Evolutionary conservation across 1,140 invertebrate genomes (phyloP), one percentile per base, ranked within the genome.

Genomic region (Pseudomyrmex cubaensis): DNA sequence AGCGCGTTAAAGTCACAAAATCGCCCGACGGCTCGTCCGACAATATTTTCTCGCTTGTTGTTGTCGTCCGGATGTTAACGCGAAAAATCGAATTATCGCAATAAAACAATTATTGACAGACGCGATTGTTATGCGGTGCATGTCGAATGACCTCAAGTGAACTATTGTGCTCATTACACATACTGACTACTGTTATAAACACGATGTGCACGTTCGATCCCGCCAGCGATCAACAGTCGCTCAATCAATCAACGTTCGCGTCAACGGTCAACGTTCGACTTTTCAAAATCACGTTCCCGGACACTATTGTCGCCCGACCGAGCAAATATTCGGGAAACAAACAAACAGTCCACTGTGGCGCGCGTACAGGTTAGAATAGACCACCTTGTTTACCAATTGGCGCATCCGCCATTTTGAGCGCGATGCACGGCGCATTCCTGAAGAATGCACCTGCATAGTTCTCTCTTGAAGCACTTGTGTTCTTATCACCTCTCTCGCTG

Each of bases 371-470:
- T 94, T 93, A 94, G 89, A 92, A 63, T 78, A 78, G 89, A 89
- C 87, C 88, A 90, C 88, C 90, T 93, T 93, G 92, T 94, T 94
- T 93, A 93, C 92, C 87, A 90, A 89, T 87, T 35, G 35, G 35
- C 78, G 78, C 86, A 87, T 85, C 92, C 85, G 92, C 93, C 93
- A 94, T 94, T 92, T 94, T 92, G 89, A 92, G 90, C 84, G 85
- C 90, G 88, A 80, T 35, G 35, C 86, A 15, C 62, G 22, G 61
- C 52, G 54, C 35, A 50, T 10, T 46, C 15, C 13, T 48, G 12
- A 44, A 61, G 25, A 35, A 35, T 35, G 35, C 35, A 35, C 35
- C 35, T 52, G 50, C 3, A 52, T 52, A 52, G 13, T 9, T 59
- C n/a, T 59, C n/a, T 59, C 20, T 17, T 13, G 25, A n/a, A 2